A percentile compares a stretch with the other conserved stretches of the same genome.
Conservation (phyloP, 2,888 invertebrate species). For the Nephrotoma flavescens region DNA sequence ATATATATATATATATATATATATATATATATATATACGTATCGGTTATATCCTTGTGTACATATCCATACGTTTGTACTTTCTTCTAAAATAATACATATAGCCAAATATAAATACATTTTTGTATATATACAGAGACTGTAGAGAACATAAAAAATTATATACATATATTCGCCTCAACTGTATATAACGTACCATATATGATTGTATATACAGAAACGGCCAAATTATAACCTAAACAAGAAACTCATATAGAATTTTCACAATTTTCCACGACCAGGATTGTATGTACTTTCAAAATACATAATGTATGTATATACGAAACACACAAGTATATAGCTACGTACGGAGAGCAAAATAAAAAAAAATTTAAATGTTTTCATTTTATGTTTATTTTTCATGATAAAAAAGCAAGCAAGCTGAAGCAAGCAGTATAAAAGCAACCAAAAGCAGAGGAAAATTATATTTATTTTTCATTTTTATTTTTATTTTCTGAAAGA, state of each 20-base stretch:
- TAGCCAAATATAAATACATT: background rate
- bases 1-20: no score
- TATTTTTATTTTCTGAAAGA: background rate
- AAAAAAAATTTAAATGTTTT: background rate
- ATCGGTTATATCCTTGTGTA: background rate
- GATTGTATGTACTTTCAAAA: background rate
- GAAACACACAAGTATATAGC: background rate
- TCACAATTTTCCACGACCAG: background rate
- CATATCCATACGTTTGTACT: background rate
- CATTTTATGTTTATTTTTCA: background rate
- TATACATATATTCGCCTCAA: background rate
- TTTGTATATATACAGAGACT: background rate
- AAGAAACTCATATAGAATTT: background rate
- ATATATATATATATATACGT: no score
- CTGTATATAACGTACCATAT: background rate
- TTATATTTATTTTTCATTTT: background rate
- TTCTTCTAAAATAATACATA: background rate
- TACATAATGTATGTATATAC: background rate
- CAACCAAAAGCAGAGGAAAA: background rate
- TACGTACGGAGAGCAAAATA: background rate
- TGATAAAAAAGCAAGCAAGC: background rate
- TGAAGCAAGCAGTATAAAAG: background rate
- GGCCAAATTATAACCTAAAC: background rate
- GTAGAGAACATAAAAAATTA: background rate
- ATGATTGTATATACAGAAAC: background rate